A percentile compares a stretch with the other conserved stretches of the same genome.
Evolutionary conservation across 1,140 invertebrate species (phyloP).

Genomic region (Atta colombica): DNA sequence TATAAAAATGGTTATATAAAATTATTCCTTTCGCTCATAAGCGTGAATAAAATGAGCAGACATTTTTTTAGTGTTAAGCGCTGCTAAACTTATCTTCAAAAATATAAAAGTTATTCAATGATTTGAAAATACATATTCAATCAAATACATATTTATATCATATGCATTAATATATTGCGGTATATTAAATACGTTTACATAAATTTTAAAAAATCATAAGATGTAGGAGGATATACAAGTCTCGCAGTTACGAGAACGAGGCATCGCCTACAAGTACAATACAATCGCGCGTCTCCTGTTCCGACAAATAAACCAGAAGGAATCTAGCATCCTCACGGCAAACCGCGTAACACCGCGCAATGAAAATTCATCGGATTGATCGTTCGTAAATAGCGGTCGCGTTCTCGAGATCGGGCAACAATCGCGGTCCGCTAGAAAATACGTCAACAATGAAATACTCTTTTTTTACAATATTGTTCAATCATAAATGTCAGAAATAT

Average conservation of each 20-base stretch:
- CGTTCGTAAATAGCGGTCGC: constrained; percentile 24
- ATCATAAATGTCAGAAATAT: background rate
- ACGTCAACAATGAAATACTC: background rate
- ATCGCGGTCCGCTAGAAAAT: background rate
- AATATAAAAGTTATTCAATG: constrained; percentile 11
- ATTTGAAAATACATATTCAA: constrained; percentile 1
- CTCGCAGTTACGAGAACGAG: constrained; percentile 55
- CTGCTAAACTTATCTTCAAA: background rate
- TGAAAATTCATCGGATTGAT: constrained; percentile 68
- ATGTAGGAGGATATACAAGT: constrained; percentile 16
- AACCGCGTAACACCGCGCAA: constrained; percentile 74
- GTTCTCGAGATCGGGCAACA: constrained; percentile 52
- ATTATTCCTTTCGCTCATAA: background rate
- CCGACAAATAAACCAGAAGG: constrained; percentile 32
- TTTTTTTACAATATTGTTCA: constrained; percentile 20
- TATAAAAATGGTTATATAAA: constrained; percentile 23
- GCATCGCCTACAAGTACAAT: constrained; percentile 52
- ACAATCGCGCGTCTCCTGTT: constrained; percentile 37
- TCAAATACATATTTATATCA: background rate
- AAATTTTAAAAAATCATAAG: background rate
- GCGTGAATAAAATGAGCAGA: constrained; percentile 12
- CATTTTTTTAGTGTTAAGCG: background rate
- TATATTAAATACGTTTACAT: constrained; percentile 14
- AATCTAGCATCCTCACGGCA: constrained; percentile 64
- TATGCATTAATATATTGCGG: background rate